phyloP scores from a whole-genome alignment of 2,113 vertebrate genomes.

The Epinephelus moara region DNA sequence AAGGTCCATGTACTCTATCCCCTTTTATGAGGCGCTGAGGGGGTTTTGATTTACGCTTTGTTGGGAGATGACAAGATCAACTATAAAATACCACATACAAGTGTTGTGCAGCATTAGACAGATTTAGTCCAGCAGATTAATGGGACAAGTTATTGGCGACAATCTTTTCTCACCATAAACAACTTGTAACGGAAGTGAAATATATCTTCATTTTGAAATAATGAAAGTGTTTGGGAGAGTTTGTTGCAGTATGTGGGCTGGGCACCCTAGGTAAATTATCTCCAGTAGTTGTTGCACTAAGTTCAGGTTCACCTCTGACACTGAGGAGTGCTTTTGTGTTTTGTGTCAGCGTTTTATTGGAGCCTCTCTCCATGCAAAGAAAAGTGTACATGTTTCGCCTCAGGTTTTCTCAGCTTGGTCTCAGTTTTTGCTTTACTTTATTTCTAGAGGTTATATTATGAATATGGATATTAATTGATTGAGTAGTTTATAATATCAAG shows the following conservation, averaged over 20 bases:
- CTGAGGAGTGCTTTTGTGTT: neutral
- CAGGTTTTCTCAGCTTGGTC: neutral
- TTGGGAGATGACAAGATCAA: neutral
- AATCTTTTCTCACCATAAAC: neutral
- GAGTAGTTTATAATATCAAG: neutral
- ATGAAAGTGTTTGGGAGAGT: neutral
- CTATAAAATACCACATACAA: neutral
- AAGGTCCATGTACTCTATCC: neutral
- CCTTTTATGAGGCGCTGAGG: neutral
- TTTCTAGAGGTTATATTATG: neutral
- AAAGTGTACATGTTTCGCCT: neutral
- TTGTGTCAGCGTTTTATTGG: neutral
- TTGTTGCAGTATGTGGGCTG: no score
- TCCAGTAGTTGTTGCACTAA: neutral
- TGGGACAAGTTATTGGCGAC: neutral
- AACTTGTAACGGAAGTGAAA: neutral
- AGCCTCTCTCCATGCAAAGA: neutral
- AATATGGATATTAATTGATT: neutral
- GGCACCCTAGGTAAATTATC: neutral
- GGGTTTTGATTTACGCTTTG: neutral
- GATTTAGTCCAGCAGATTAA: neutral
- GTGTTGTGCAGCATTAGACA: neutral
- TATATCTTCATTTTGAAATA: slow-evolving; percentile 5
- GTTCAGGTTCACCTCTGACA: neutral
- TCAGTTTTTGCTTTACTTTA: neutral